Conservation (phyloP, 2,888 invertebrate genomes). For the Cephus runcator region DNA sequence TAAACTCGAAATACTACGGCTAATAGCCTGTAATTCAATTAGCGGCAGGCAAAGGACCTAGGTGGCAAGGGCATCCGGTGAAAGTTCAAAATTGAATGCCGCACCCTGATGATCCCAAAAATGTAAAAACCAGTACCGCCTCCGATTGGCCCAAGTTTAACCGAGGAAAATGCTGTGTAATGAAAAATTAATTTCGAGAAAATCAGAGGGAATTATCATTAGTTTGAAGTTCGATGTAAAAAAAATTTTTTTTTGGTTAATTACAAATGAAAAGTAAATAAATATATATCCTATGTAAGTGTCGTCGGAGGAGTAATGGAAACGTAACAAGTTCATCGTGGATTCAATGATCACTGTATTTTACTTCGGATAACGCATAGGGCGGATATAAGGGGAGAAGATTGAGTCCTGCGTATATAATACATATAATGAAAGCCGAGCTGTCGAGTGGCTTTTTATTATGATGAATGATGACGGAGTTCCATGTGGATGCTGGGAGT, state of each 20-base stretch:
- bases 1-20: slow-evolving; percentile 14
- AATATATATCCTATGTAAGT: background rate
- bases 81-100: background rate
- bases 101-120: background rate
- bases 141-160: background rate
- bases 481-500: slow-evolving; percentile 24
- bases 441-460: slow-evolving; percentile 38
- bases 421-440: slow-evolving; percentile 27
- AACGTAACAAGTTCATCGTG: background rate
- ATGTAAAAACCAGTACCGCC: background rate
- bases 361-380: background rate
- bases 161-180: background rate
- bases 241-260: background rate
- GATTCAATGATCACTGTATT: background rate
- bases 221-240: background rate
- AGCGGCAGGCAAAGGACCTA: background rate
- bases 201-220: background rate
- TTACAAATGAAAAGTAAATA: background rate
- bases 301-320: background rate
- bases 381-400: background rate
- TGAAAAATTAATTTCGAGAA: background rate
- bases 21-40: slow-evolving; percentile 20
- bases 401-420: background rate
- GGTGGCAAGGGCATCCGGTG: background rate
- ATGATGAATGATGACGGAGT: slow-evolving; percentile 41